Evolutionary conservation across 2,113 vertebrate genomes (phyloP), one percentile per base, ranked within the genome.

Genomic region (Chelonoidis abingdonii): DNA sequence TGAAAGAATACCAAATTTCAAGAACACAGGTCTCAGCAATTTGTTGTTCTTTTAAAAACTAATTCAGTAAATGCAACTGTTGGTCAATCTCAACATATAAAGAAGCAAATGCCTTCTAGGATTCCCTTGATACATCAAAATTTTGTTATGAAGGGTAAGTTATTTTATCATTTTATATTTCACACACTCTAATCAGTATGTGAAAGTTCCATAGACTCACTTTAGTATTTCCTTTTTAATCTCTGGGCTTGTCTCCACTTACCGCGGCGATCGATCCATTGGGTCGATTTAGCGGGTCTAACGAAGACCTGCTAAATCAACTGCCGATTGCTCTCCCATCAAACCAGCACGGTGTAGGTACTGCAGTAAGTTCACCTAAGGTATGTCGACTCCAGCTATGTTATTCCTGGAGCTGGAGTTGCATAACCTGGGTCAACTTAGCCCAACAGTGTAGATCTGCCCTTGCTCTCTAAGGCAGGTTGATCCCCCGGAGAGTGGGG

Each of bases 1-100:
- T 87, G 87, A 75, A 13, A 16, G 85, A 83, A 95, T 89, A 92
- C 17, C 27, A 47, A 12, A 89, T 84, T 94, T 94, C 56, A 86
- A 80, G 90, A 80, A 22, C 59, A 93, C 24, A 53, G 78, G 44
- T 80, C 56, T 95, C 49, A 84, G 44, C 27, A 90, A 65, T 19
- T 91, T 24, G n/a, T 38, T 56, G 82, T 62, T 69, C 76, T 86
- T 88, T 38, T 62, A 59, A 38, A 56, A 38, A 87, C n/a, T 59
- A 10, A 87, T 16, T 88, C 80, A 86, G 11, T 81, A 86, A 80
- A 76, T 8, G n/a, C 81, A 75, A 52, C 2, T 47, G 21, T 1
- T 1, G 29, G 83, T 22, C 53, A 59, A 69, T 6, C 24, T 80
- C 76, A 52, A 59, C 10, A 24, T 47, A 92, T 14, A 81, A 19